phyloP scores from a whole-genome alignment of 2,888 invertebrate species.

The Trissoscelio sp. region DNA sequence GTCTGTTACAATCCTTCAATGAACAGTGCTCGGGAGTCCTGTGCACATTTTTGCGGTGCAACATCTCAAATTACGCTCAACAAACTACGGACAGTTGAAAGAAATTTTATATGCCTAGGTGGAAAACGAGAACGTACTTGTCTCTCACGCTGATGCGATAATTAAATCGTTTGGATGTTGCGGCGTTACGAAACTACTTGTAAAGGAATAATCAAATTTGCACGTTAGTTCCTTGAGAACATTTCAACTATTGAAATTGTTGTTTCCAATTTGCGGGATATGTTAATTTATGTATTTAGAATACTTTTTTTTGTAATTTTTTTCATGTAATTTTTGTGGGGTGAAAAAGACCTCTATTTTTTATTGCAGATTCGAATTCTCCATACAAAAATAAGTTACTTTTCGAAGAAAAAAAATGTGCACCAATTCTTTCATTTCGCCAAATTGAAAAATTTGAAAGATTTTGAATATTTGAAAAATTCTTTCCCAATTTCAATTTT shows the following conservation, averaged over 20 bases:
- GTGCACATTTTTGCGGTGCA: not conserved
- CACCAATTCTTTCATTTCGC: no score
- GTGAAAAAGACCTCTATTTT: no score
- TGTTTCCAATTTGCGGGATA: no score
- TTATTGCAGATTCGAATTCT: no score
- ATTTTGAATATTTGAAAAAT: no score
- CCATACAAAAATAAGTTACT: no score
- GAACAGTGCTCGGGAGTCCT: not conserved
- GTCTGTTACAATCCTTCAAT: conserved; percentile 18
- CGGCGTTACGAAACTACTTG: conserved; percentile 46
- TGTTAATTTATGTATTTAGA: no score
- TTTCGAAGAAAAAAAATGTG: no score
- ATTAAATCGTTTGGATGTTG: conserved; percentile 62
- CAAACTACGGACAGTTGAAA: conserved; percentile 10
- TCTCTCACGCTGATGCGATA: conserved; percentile 58
- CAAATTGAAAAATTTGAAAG: no score
- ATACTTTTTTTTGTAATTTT: no score
- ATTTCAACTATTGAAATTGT: conserved; percentile 6
- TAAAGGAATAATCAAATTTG: conserved; percentile 39
- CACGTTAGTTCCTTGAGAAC: conserved; percentile 34
- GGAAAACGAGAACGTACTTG: conserved; percentile 19
- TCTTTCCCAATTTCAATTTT: no score
- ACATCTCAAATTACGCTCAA: conserved; percentile 2
- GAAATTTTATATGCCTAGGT: conserved; percentile 23
- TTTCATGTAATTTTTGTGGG: no score